phyloP scores from a whole-genome alignment of 1,140 invertebrate genomes.

The Drosophila ironensis region DNA sequence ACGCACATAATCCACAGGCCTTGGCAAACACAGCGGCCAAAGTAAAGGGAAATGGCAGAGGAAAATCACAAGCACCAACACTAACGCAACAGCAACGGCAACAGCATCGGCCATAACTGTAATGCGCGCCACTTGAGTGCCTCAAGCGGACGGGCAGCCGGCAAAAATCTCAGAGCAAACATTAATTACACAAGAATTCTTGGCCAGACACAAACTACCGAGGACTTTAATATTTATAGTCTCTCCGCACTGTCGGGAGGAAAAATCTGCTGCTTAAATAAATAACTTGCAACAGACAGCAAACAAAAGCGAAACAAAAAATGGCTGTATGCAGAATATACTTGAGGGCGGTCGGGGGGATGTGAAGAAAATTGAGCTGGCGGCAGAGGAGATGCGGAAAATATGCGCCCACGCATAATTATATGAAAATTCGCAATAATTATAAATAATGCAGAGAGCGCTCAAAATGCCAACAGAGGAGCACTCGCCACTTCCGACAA shows the following conservation, averaged over 20 bases:
- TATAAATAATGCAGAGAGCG: conserved; percentile 71
- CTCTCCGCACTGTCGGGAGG: conserved; percentile 20
- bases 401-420: conserved; percentile 73
- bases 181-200: conserved; percentile 72
- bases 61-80: too few relatives aligned
- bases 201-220: conserved; percentile 47
- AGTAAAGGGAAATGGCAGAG: conserved; percentile 1
- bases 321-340: background rate
- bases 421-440: conserved; percentile 80
- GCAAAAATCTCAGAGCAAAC: conserved; percentile 62
- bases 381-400: conserved; percentile 12
- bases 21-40: conserved; percentile 11
- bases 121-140: conserved; percentile 63
- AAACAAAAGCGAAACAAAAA: background rate
- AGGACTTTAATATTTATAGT: conserved; percentile 77
- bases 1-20: conserved; percentile 54
- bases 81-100: background rate
- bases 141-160: conserved; percentile 12
- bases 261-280: conserved; percentile 64
- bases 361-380: conserved; percentile 26
- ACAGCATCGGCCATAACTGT: conserved; percentile 36
- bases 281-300: conserved; percentile 41
- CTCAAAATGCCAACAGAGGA: conserved; percentile 44
- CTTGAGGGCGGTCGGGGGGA: too few relatives aligned
- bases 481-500: conserved; percentile 67